Evolutionary conservation across 2,113 vertebrate genomes (phyloP).

Genomic region (Salvator merianae): DNA sequence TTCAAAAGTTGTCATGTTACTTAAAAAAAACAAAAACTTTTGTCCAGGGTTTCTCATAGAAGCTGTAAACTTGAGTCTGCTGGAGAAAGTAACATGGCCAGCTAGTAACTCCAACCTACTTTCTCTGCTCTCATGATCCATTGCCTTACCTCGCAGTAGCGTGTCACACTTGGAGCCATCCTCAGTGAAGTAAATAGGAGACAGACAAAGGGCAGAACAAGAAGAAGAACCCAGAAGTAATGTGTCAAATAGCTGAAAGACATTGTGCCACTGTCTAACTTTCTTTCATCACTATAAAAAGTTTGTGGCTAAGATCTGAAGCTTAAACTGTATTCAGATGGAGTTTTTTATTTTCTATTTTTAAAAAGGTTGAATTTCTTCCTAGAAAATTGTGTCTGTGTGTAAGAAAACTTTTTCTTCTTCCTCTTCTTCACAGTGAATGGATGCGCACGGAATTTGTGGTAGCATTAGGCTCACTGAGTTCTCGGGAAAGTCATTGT

Average conservation of each 20-base stretch:
- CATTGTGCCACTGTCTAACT: neutral
- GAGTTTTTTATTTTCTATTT: neutral
- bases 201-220: neutral
- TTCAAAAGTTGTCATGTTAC: neutral
- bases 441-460: constrained; percentile 82
- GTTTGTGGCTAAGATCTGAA: neutral
- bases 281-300: too few species aligned
- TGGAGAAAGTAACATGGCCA: too few species aligned
- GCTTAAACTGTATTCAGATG: neutral
- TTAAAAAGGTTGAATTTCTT: neutral
- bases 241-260: neutral
- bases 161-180: neutral
- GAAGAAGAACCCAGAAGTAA: neutral
- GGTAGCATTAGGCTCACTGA: constrained; percentile 51
- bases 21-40: too few species aligned
- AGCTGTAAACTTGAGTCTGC: neutral
- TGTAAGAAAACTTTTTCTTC: neutral
- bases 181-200: neutral
- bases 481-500: constrained; percentile 23
- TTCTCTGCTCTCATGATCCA: too few species aligned
- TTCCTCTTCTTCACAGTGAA: constrained; percentile 66
- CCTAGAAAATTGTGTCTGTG: neutral
- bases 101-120: too few species aligned
- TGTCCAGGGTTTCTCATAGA: neutral
- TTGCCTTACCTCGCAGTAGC: too few species aligned